Evolutionary conservation across 2,797 vertebrate genomes (phyloP), one percentile per base, ranked within the genome.

Genomic region (Tinamus major): DNA sequence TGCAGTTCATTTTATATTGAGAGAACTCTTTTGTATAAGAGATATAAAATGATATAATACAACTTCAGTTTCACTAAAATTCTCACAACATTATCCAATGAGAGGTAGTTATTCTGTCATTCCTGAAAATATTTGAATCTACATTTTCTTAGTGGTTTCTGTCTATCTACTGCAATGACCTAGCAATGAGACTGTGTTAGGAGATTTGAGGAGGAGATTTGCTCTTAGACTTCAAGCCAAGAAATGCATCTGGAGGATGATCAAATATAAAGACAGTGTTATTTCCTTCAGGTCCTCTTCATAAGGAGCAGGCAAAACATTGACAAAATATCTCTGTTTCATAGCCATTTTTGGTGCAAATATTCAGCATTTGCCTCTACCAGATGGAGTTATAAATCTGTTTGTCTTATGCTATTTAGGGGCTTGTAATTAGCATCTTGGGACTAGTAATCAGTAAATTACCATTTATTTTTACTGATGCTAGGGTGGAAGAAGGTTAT

Each of bases 241-340:
- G 48, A 89, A 87, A 65, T 37, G 63, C 31, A 41, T 91, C 71
- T 95, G 79, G 41, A 76, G 42, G 81, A 39, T 9, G 18, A 14
- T 90, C 9, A 78, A 88, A 59, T 65, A 49, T 63, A 92, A 95
- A 92, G 5, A 26, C 29, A 76, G 35, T 9, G 9, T 69, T 65
- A 84, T 93, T 93, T 79, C 78, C 63, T 85, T 89, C 63, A 65
- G 42, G 63, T 74, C 83, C 89, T 92, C 85, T 75, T 90, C 72
- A 79, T 82, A 33, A 69, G 35, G 48, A 87, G 16, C 42, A 10
- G 41, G 24, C n/a, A 56, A 72, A 89, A 89, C 87, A 91, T 80
- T 72, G 55, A 67, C 42, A 51, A 84, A 75, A 78, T 76, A 37
- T 79, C 75, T 85, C 61, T 61, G 39, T 63, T 78, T 79, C 70